Base-by-base conservation (phyloP, 30 jellyfish, hydroid and myxozoan genomes). In the Aurelia sp. region DNA sequence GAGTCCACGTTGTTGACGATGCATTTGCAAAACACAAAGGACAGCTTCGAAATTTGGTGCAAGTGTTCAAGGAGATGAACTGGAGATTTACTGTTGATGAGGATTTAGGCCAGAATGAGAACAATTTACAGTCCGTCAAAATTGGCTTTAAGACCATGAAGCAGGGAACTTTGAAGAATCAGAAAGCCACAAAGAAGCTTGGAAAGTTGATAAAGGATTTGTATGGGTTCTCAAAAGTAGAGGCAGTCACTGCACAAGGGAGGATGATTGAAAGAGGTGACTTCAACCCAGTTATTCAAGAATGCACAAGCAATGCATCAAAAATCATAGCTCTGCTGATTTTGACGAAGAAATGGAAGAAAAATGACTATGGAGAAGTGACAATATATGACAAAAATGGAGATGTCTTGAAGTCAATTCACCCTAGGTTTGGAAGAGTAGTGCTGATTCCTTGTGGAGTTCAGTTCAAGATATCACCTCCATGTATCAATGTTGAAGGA, bases 201-300 rank as follows among this genome's bases (percentile, higher is more conserved):
- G 60, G 30, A 55, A 59, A 67, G 38, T 12, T 71, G 30, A 74
- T 62, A 10, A 47, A 72, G 15, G 74, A 35, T 8, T 1, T 47
- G 12, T 57, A 50, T 30, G 86, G 86, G 13, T 51, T 8, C 31
- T 30, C 74, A 58, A 40, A 41, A 8, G 72, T 58, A 5, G 8
- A 3, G 60, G 31, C 60, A 11, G 61, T 72, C 8, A 44, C 62
- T 6, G 62, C 50, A 0, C 90, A 86, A 41, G 89, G 90, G 30
- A 67, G 96, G 53, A 86, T 86, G 19, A 51, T 86, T 0, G 96
- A 86, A 27, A 50, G 90, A 41, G 88, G 96, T 27, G 96, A 86
- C 30, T 86, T 86, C 59, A 59, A 51, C 64, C 96, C 96, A 9
- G 85, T 76, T 15, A 74, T 86, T 44, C 18, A 40, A 31, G 51